Evolutionary conservation across 2,113 vertebrate species (phyloP).

Genomic region (Mormoops blainvillei): DNA sequence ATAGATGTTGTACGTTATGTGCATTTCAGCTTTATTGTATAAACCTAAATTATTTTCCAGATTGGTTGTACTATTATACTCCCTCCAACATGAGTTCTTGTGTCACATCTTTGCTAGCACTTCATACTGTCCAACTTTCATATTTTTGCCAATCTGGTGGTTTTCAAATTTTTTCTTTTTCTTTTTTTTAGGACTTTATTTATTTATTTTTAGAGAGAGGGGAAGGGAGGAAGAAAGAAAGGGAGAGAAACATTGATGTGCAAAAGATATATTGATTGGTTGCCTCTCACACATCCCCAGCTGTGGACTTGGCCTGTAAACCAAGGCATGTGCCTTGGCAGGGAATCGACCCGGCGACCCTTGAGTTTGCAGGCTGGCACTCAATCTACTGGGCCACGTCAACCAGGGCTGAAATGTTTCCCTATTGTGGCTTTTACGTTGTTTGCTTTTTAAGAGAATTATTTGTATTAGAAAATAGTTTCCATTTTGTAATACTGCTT

Average conservation of each 20-base stretch:
- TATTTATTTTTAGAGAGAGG: too few species aligned
- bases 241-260: too few species aligned
- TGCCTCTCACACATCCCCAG: too few species aligned
- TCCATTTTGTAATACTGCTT: background rate
- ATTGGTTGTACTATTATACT: background rate
- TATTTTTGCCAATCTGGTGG: background rate
- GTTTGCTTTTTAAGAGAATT: background rate
- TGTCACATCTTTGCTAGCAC: background rate
- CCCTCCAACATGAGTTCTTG: background rate
- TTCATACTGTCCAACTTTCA: background rate
- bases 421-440: background rate
- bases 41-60: background rate
- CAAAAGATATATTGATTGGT: too few species aligned
- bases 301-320: too few species aligned
- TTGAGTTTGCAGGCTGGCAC: too few species aligned
- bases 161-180: background rate
- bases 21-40: background rate
- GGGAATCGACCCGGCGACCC: too few species aligned
- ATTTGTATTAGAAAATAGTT: conserved; percentile 21
- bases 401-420: too few species aligned
- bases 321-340: too few species aligned
- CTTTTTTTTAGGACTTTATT: too few species aligned
- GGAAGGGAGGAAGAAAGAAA: too few species aligned
- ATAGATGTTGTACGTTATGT: background rate
- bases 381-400: too few species aligned